Evolutionary conservation across 1,140 invertebrate species (phyloP), one percentile per base, ranked within the genome.

Genomic region (Coptotermes formosanus): DNA sequence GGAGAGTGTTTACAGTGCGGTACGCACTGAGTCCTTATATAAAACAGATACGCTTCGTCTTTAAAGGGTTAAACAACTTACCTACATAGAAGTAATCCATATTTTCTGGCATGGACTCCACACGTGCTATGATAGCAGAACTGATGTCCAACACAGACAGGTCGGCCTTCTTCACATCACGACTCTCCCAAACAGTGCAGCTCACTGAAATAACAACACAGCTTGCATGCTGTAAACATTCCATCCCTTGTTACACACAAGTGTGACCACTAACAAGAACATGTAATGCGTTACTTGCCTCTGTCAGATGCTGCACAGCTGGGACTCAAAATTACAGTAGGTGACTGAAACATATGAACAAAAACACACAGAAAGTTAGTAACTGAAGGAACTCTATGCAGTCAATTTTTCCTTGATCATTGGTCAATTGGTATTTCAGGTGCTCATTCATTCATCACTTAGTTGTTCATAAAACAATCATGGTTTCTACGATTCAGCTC

Each of bases 131-230:
- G 88, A 99, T 98, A 43, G 95, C 96, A 88, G 97, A 98, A 89
- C 97, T 98, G 87, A 99, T 98, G 90, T 99, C 98, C 75, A 99
- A 91, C 3, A 98, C 97, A 1, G 97, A 97, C 85, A 99, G 92
- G 89, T 98, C 97, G 0, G 96, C 97, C 91, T 98, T 98, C 89
- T 98, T 96, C 44, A 96, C 95, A 88, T 97, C 96, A 30, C 95
- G 93, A 82, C 94, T 93, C 90, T 98, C 97, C 97, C 97, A 99
- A 90, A 99, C 96, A 64, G 97, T 97, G 90, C 98, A 99, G 88
- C 96, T 98, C 85, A 98, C 97, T 97, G 89, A 83, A 85, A 69
- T 32, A 81, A 16, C 16, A 43, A 82, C 9, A 8, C 64, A 75
- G n/a, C 30, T 0, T 75, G 7, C n/a, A n/a, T 55, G 21, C 12